These are phyloP conservation scores for Trichosurus vulpecula DNA, from an alignment of 2,797 vertebrate genomes.

Conservation along the genomic window DNA sequence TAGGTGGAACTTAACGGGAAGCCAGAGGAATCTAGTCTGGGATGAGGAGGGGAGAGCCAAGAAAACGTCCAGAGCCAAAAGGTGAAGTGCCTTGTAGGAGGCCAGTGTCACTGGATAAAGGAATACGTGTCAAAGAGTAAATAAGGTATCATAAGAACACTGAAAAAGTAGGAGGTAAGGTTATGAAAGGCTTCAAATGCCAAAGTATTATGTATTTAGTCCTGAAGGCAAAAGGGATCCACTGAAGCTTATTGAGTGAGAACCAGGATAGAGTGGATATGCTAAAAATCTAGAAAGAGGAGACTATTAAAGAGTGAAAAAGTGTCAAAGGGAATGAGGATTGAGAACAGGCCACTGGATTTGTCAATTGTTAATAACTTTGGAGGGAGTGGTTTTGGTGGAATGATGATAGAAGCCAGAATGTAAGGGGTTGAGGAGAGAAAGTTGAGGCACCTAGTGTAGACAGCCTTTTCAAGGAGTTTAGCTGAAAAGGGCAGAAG, in stretches of 20 bases:
- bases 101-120: neutral
- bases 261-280: neutral
- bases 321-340: neutral
- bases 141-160: neutral
- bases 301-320: too few species aligned
- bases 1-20: neutral
- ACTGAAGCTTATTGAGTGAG: neutral
- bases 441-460: too few species aligned
- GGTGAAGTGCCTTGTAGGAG: neutral
- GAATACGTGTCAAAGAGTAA: neutral
- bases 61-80: neutral
- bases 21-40: neutral
- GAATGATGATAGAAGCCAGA: neutral
- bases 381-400: neutral
- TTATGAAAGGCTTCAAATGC: neutral
- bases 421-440: neutral
- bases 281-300: neutral
- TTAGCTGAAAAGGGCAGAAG: too few species aligned
- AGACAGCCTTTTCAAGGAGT: too few species aligned
- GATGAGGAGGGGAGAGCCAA: neutral
- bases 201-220: neutral
- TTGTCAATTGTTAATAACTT: neutral
- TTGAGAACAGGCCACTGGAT: neutral
- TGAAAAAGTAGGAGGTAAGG: neutral
- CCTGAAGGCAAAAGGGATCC: neutral